These are phyloP conservation scores for Drosophila pectinifera DNA, from an alignment of 1,140 invertebrate species.

Conservation along the genomic window DNA sequence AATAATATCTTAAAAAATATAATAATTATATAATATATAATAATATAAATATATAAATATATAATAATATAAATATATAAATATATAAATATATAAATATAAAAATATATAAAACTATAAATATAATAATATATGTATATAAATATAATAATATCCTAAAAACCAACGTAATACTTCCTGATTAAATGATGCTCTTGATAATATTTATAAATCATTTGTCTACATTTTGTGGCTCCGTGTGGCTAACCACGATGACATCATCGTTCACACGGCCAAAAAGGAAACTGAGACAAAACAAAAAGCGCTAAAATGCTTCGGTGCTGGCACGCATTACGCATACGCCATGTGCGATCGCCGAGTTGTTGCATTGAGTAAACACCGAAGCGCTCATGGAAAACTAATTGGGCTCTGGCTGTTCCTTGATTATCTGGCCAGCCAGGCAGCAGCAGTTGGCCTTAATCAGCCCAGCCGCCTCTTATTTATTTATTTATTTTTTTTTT, in stretches of 20 bases:
- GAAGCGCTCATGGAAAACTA: slow-evolving; percentile 25
- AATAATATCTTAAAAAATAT: no score
- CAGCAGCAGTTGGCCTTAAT: slow-evolving; percentile 13
- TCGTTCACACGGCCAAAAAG: slow-evolving; percentile 22
- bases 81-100: no score
- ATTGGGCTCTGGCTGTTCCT: slow-evolving; percentile 35
- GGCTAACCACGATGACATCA: slow-evolving; percentile 25
- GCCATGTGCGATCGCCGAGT: slow-evolving; percentile 58
- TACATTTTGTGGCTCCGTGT: no score
- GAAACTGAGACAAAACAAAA: slow-evolving; percentile 6
- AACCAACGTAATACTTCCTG: no score
- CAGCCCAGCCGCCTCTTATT: background rate
- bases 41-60: no score
- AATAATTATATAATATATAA: no score
- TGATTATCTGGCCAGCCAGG: slow-evolving; percentile 25
- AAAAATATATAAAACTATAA: no score
- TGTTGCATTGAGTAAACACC: slow-evolving; percentile 60
- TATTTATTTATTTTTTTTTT: slow-evolving; percentile 2
- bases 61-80: no score
- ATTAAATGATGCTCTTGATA: no score
- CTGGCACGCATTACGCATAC: slow-evolving; percentile 64
- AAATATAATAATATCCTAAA: no score
- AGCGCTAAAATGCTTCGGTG: background rate
- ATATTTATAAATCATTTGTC: no score
- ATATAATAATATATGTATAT: no score